A percentile compares a stretch with the other conserved stretches of the same genome.
These are phyloP conservation scores for Morpho helenor DNA, from an alignment of 2,888 invertebrate species.

Conservation along the genomic window DNA sequence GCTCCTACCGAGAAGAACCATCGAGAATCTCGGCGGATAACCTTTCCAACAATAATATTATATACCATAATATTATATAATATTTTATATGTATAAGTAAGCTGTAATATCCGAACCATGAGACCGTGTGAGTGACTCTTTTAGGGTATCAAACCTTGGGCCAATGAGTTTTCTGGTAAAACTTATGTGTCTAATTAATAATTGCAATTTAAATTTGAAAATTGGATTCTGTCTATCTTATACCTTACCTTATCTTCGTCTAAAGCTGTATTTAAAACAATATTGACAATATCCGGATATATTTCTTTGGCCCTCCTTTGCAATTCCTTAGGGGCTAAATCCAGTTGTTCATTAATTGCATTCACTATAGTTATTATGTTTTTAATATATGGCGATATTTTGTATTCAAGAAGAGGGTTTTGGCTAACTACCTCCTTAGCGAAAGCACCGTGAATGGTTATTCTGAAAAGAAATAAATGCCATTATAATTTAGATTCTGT, in stretches of 20 bases:
- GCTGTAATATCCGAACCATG: no score
- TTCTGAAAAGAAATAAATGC: constrained; percentile 40
- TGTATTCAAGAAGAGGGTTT: constrained; percentile 59
- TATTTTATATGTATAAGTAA: no score
- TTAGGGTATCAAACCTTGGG: no score
- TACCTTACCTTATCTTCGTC: constrained; percentile 58
- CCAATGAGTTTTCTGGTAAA: no score
- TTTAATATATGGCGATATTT: constrained; percentile 55
- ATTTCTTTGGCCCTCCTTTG: constrained; percentile 39
- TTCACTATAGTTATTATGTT: constrained; percentile 46
- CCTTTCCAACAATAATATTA: no score
- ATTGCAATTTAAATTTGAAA: no score
- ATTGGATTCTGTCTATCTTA: no score
- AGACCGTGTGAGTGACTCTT: no score
- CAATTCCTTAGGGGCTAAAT: constrained; percentile 36
- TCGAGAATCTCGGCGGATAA: no score
- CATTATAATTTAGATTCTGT: background rate
- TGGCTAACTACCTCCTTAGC: constrained; percentile 69
- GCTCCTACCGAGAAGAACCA: no score
- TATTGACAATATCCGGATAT: constrained; percentile 48
- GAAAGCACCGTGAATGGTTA: constrained; percentile 65
- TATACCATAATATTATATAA: no score
- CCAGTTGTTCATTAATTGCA: constrained; percentile 54
- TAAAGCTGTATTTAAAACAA: constrained; percentile 51
- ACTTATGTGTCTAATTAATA: no score